Evolutionary conservation across 2,113 vertebrate species (phyloP), one percentile per base, ranked within the genome.

Genomic region (Hippoglossus stenolepis): DNA sequence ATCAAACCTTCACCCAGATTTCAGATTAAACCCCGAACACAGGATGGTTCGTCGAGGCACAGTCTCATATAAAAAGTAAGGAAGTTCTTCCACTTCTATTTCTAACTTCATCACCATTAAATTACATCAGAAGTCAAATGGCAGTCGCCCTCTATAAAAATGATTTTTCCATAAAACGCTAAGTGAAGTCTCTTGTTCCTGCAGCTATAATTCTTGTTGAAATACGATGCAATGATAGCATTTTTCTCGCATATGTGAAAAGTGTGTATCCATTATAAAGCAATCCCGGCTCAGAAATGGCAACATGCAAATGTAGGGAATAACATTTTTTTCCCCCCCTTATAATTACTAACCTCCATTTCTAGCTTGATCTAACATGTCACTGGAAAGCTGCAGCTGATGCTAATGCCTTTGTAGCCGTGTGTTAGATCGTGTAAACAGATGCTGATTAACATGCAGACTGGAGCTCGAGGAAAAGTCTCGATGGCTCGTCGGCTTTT

Each of bases 381-480:
- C 23, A 69, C 28, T 68, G 62, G 23, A 65, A 70, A 65, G 53
- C 45, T 47, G 38, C n/a, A 54, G 28, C 21, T 74, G 51, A 61
- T 66, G 73, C 17, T 49, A 21, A 60, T 62, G 51, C 62, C 20
- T 76, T 78, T 81, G 14, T 65, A 43, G 43, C 35, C 75, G 66
- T 60, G 26, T 77, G 67, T 79, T 61, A 56, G 54, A 61, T 4
- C 75, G 77, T 77, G 49, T 80, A 35, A 65, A 70, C 66, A 57
- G 58, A 63, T 28, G 38, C 61, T 76, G n/a, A 83, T 84, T 75
- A 75, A n/a, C 65, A 84, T 85, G 75, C 61, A 78, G 58, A 69
- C 66, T 38, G 54, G 64, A 53, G 68, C 65, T 72, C 73, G 13
- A 62, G 47, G 51, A 79, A 75, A 31, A 65, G 49, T 72, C 65